phyloP scores from a whole-genome alignment of 2,113 vertebrate genomes.

The Marmota monax region DNA sequence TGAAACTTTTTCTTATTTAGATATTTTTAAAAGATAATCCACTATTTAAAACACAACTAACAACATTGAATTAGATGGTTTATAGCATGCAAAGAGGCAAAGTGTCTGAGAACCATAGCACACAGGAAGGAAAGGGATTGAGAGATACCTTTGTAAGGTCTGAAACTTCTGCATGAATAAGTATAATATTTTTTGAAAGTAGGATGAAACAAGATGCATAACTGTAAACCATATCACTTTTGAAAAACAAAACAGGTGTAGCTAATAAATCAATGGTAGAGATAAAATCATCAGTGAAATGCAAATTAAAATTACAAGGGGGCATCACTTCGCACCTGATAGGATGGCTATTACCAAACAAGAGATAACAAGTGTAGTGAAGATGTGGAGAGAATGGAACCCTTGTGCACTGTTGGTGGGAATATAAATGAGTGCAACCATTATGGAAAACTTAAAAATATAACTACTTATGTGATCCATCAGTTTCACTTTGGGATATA shows the following conservation, averaged over 20 bases:
- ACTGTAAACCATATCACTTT: not conserved
- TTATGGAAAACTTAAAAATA: not conserved
- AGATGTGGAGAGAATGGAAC: not conserved
- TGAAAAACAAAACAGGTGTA: not conserved
- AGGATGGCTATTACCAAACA: not conserved
- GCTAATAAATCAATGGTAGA: not conserved
- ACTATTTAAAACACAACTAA: not conserved
- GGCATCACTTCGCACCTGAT: not conserved
- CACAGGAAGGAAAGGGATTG: not conserved
- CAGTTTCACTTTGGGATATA: not conserved
- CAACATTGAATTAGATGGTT: not conserved
- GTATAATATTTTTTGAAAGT: not conserved
- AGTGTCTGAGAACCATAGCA: not conserved
- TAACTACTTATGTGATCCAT: not conserved
- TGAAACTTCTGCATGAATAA: not conserved
- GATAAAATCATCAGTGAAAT: not conserved
- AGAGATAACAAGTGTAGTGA: not conserved
- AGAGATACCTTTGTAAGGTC: not conserved
- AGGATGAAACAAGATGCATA: not conserved
- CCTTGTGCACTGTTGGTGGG: not conserved
- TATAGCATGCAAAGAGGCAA: not conserved
- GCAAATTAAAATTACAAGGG: not conserved
- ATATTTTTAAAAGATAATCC: not conserved
- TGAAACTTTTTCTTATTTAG: not conserved
- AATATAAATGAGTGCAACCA: not conserved